Evolutionary conservation across 2,888 invertebrate species (phyloP), one percentile per base, ranked within the genome.

Genomic region (Clostera curtula): DNA sequence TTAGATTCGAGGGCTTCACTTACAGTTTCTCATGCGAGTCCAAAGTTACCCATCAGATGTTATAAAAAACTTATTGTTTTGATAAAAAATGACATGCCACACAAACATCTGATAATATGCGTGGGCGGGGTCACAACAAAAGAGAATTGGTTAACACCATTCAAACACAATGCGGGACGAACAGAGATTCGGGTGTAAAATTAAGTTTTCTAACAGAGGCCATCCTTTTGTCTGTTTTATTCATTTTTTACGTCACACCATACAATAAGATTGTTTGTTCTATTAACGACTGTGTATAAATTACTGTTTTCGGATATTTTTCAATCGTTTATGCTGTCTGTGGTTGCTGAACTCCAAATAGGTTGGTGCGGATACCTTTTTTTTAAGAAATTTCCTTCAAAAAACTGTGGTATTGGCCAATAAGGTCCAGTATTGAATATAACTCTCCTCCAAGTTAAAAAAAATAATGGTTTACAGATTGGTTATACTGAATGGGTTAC

Each of bases 81-180:
- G 75, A 73, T 82, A 83, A 83, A 83, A 83, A 83, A 83, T 80
- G 72, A 80, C 73, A 72, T 64, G 75, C 72, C 74, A 72, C 51
- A 58, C 63, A 72, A 68, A 65, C 61, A 79, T 82, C 77, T 74
- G 83, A 83, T 79, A 83, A 83, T 83, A 67, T 61, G 56, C 61
- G 82, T 80, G 59, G 83, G 83, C 71, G 79, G 76, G 51, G 70
- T 59, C 29, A 30, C 43, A 76, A 80, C 76, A 83, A 82, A 71
- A 59, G 75, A 72, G 64, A 65, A 66, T 72, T 79, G 75, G 82
- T 82, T 83, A 83, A 65, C 73, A 79, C 79, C 69, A 63, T 43
- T 51, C 59, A 52, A 61, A 72, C 61, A 77, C 77, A 79, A 82
- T 77, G 59, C 66, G 51, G 55, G 56, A 52, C 51, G 57, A 66